Evolutionary conservation across 2,888 invertebrate species (phyloP), one percentile per base, ranked within the genome.

Genomic region (Agriotes lineatus): DNA sequence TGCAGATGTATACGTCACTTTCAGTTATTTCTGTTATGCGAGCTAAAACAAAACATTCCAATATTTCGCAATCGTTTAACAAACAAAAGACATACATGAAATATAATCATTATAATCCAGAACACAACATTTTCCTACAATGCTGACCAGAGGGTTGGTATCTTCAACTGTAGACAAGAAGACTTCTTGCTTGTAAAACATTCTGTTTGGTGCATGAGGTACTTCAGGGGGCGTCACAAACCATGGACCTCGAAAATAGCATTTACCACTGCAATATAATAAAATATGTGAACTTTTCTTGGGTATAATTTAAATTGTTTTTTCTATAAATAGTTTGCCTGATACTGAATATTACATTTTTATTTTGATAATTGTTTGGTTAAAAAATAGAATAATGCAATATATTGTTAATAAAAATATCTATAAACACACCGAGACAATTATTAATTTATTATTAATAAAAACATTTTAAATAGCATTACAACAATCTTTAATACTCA

Each of bases 21-120:
- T 99, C 99, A 0, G 92, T 87, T 71, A 98, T 92, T 87, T 99
- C 99, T 0, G 98, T 99, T 48, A 95, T 94, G 10, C 99, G 93
- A 83, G 91, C 96, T 96, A 81, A 12, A 50, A 48, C 0, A 25
- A 30, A 12, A 7, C 16, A 12, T 9, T 30, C 1, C 10, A 18
- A 22, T 30, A n/a, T 20, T n/a, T 14, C 25, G 25, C 9, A 48
- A 37, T 25, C 7, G 10, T 18, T 64, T 19, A 48, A n/a, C 10
- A 14, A 30, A 1, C 7, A 25, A 54, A 18, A 4, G 20, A 19
- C 92, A 89, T 87, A 91, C 95, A 91, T 79, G 92, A 92, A 69
- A 94, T 91, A 82, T 95, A 99, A 78, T 97, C 97, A 71, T 93
- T 92, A 80, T 94, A 92, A 80, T 96, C 95, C 62, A 99, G 86